Evolutionary conservation across 2,113 vertebrate genomes (phyloP), one percentile per base, ranked within the genome.

Genomic region (Uria lomvia): DNA sequence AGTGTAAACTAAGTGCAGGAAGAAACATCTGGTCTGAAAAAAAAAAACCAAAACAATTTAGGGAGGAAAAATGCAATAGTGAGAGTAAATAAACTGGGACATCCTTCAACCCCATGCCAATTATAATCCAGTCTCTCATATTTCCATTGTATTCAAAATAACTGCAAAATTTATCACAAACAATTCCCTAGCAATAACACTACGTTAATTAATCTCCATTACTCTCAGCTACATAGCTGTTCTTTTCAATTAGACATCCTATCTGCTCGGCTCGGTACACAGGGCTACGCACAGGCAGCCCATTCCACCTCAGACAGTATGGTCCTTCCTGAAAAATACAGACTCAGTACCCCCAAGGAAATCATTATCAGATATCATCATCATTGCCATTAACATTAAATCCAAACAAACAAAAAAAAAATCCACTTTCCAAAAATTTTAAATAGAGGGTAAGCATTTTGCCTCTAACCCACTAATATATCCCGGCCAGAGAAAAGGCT

Each of bases 181-280:
- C 47, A 81, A 29, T 49, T 89, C 79, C 67, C 42, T 8, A 78
- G 83, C 86, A 95, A 58, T 47, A 73, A 60, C 24, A 55, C 55
- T 42, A 70, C 36, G 24, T 24, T 65, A 95, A 95, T 96, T 95
- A 96, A 94, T 97, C 89, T 95, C 73, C 49, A 89, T 97, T 95
- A 94, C 86, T 94, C 73, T 79, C 89, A 82, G 91, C 42, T 87
- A 82, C 84, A 50, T 66, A 91, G 80, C 92, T 92, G 87, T 62
- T 94, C 49, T 82, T 90, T 88, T 62, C 91, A 75, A 87, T 95
- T 90, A 91, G 66, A 30, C 47, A 82, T 89, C 72, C 29, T 82
- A 75, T 36, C 72, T 78, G 73, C 90, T 91, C 56, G 27, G 43
- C 76, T 92, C 12, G 1, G 52, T 9, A 3, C 72, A 19, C 70